These are phyloP conservation scores for Falco naumanni DNA, from an alignment of 2,797 vertebrate genomes.

Conservation along the genomic window DNA sequence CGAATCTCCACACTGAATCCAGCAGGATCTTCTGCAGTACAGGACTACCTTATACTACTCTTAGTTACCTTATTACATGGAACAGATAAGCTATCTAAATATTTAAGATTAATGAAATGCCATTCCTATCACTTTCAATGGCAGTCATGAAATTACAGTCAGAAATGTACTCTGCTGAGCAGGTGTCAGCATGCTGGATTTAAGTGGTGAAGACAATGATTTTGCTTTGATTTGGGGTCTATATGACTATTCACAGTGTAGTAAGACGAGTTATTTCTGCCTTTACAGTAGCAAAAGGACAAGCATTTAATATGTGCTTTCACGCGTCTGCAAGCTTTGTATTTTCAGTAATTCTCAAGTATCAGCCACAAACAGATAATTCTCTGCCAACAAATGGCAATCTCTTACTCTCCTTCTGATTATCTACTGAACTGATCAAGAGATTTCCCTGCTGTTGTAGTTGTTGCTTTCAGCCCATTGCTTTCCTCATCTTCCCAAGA, in stretches of 20 bases:
- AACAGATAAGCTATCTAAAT: not conserved
- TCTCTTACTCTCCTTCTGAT: not conserved
- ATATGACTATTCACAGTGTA: not conserved
- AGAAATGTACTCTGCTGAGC: not conserved
- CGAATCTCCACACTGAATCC: not conserved
- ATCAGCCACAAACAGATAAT: not conserved
- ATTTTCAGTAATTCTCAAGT: not conserved
- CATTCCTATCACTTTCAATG: not conserved
- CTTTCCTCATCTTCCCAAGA: not conserved
- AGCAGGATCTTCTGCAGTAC: not conserved
- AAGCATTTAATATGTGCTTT: not conserved
- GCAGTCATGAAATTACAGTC: not conserved
- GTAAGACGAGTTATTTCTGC: not conserved
- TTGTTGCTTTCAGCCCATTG: not conserved
- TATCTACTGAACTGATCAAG: not conserved
- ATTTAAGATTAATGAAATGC: slow-evolving; percentile 3
- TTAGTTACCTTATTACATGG: not conserved
- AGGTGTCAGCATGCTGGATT: not conserved
- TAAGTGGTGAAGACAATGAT: not conserved
- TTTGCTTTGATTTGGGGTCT: not conserved
- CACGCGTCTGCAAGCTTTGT: not conserved
- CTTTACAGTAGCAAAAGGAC: not conserved
- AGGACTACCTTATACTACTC: not conserved
- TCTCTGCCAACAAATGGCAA: not conserved
- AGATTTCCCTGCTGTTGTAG: not conserved